These are phyloP conservation scores for Drosophila sucinea DNA, from an alignment of 1,140 invertebrate genomes.

Conservation along the genomic window DNA sequence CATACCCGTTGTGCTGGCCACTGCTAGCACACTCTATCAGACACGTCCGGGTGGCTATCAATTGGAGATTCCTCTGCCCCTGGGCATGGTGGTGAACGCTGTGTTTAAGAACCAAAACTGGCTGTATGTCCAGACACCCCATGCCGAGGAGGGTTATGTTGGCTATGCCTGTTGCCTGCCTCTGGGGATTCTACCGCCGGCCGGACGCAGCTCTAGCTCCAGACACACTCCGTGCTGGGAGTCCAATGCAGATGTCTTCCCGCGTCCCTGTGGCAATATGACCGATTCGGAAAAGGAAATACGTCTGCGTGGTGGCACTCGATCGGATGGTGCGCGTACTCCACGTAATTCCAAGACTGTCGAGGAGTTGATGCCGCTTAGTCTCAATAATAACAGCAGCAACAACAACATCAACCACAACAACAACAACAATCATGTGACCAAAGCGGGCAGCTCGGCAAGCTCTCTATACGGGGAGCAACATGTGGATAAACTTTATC, in stretches of 20 bases:
- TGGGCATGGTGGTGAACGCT: conserved; percentile 93
- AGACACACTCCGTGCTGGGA: conserved; percentile 89
- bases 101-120: conserved; percentile 92
- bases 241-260: conserved; percentile 90
- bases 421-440: conserved; percentile 45
- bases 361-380: conserved; percentile 83
- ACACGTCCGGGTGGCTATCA: conserved; percentile 88
- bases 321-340: conserved; percentile 85
- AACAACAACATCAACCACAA: conserved; percentile 46
- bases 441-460: conserved; percentile 42
- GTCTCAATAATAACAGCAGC: conserved; percentile 60
- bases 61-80: conserved; percentile 88
- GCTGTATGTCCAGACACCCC: conserved; percentile 92
- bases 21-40: conserved; percentile 89
- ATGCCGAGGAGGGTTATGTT: conserved; percentile 91
- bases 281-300: conserved; percentile 89
- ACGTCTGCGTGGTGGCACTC: conserved; percentile 84
- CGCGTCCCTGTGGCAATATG: conserved; percentile 88
- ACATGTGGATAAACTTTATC: conserved; percentile 88
- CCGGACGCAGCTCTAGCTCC: conserved; percentile 36
- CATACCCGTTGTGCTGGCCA: conserved; percentile 91
- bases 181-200: conserved; percentile 87
- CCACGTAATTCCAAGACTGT: conserved; percentile 76
- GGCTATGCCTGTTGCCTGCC: conserved; percentile 90
- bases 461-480: conserved; percentile 73